A percentile compares a stretch with the other conserved stretches of the same genome.
Conservation (phyloP, 2,888 invertebrate genomes). For the Salpingus planirostris region DNA sequence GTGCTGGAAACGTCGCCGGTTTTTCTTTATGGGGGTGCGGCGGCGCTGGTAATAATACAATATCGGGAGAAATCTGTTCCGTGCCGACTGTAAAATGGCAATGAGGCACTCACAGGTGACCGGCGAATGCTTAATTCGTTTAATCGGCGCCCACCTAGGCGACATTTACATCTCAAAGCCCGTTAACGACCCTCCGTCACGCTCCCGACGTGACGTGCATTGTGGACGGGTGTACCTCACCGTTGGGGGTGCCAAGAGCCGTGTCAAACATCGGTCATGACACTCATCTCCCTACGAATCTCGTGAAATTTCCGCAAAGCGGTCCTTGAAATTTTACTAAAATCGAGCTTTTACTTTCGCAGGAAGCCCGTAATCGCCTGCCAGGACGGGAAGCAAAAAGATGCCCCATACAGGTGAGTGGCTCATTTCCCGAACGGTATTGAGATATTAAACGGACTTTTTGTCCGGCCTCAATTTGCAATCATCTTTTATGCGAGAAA, state of each 20-base stretch:
- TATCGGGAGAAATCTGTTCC: conserved; percentile 14
- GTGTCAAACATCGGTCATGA: conserved; percentile 5
- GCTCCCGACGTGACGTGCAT: conserved; percentile 12
- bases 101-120: too few species aligned
- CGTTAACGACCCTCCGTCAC: conserved; percentile 18
- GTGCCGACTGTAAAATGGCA: conserved; percentile 15
- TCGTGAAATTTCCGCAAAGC: too few species aligned
- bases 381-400: neutral
- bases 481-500: too few species aligned
- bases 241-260: conserved; percentile 5
- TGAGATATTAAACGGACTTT: too few species aligned
- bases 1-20: too few species aligned
- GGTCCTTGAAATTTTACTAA: neutral
- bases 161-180: conserved; percentile 20
- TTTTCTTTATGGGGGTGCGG: too few species aligned
- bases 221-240: too few species aligned
- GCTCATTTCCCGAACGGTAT: too few species aligned
- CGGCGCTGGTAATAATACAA: too few species aligned
- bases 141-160: conserved; percentile 19
- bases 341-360: conserved; percentile 5
- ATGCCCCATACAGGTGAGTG: conserved; percentile 11
- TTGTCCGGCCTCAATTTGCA: too few species aligned
- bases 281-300: too few species aligned
- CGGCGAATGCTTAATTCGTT: conserved; percentile 19
- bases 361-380: conserved; percentile 5